Evolutionary conservation across 2,888 invertebrate genomes (phyloP).

Genomic region (Eristalis arbustorum): DNA sequence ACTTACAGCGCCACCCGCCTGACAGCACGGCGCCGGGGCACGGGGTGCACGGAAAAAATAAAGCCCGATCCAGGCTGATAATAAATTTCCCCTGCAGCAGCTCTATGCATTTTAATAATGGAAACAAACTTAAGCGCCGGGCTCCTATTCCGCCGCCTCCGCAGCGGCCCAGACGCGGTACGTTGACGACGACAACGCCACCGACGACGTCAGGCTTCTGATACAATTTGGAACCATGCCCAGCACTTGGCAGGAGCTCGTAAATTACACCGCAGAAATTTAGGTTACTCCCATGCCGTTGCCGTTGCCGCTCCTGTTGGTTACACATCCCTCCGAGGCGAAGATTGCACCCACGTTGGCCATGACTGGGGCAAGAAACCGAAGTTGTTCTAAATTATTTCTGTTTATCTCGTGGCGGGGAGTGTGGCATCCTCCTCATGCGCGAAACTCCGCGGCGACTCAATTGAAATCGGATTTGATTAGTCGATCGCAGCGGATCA

Average conservation of each 20-base stretch:
- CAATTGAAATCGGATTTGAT: slow-evolving; percentile 16
- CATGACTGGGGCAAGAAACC: neutral
- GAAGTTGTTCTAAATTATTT: slow-evolving; percentile 34
- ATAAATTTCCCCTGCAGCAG: slow-evolving; percentile 52
- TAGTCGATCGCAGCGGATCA: slow-evolving; percentile 36
- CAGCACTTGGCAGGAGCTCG: slow-evolving; percentile 59
- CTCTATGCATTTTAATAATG: slow-evolving; percentile 54
- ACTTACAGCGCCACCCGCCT: slow-evolving; percentile 6
- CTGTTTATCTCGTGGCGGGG: slow-evolving; percentile 13
- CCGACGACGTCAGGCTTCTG: slow-evolving; percentile 26
- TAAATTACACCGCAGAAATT: slow-evolving; percentile 64
- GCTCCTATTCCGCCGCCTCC: neutral
- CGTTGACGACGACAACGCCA: neutral
- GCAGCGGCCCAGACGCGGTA: neutral
- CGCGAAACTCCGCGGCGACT: slow-evolving; percentile 8
- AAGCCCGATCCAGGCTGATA: slow-evolving; percentile 6
- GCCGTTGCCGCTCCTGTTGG: slow-evolving; percentile 8
- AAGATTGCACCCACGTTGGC: slow-evolving; percentile 11
- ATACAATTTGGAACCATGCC: slow-evolving; percentile 62
- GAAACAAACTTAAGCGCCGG: slow-evolving; percentile 51
- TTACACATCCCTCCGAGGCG: slow-evolving; percentile 22
- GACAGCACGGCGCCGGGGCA: neutral
- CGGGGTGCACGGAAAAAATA: neutral
- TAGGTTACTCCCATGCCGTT: slow-evolving; percentile 42
- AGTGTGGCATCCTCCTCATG: neutral